phyloP scores from a whole-genome alignment of 1,140 invertebrate genomes.

The Caenorhabditis briggsae region DNA sequence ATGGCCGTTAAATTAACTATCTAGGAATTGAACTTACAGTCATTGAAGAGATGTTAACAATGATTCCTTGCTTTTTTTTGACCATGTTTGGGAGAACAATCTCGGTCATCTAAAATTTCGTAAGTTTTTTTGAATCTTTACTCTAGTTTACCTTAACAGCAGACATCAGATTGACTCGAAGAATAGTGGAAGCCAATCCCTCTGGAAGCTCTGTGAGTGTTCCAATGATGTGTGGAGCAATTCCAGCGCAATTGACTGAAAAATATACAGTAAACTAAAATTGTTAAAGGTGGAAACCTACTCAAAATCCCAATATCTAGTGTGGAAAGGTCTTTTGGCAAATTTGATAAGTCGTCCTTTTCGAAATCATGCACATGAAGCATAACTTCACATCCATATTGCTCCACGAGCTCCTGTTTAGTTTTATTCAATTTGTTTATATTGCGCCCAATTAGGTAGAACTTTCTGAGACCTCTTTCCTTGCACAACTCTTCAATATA shows the following conservation, averaged over 20 bases:
- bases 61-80: constrained; percentile 85
- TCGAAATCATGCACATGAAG: constrained; percentile 76
- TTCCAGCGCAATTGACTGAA: constrained; percentile 92
- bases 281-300: constrained; percentile 66
- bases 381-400: constrained; percentile 70
- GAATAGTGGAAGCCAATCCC: constrained; percentile 76
- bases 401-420: constrained; percentile 84
- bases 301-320: constrained; percentile 89
- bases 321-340: constrained; percentile 82
- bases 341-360: constrained; percentile 68
- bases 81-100: constrained; percentile 91
- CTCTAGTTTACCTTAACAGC: constrained; percentile 67
- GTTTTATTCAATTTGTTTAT: constrained; percentile 86
- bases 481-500: constrained; percentile 84
- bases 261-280: constrained; percentile 56
- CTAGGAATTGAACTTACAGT: constrained; percentile 83
- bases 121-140: background rate
- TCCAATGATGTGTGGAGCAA: constrained; percentile 88
- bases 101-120: constrained; percentile 83
- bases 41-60: constrained; percentile 92
- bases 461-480: constrained; percentile 74
- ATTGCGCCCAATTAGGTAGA: constrained; percentile 86
- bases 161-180: constrained; percentile 75
- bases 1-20: background rate
- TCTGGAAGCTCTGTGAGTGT: constrained; percentile 80